Evolutionary conservation across 2,113 vertebrate genomes (phyloP).

Genomic region (Lontra canadensis): DNA sequence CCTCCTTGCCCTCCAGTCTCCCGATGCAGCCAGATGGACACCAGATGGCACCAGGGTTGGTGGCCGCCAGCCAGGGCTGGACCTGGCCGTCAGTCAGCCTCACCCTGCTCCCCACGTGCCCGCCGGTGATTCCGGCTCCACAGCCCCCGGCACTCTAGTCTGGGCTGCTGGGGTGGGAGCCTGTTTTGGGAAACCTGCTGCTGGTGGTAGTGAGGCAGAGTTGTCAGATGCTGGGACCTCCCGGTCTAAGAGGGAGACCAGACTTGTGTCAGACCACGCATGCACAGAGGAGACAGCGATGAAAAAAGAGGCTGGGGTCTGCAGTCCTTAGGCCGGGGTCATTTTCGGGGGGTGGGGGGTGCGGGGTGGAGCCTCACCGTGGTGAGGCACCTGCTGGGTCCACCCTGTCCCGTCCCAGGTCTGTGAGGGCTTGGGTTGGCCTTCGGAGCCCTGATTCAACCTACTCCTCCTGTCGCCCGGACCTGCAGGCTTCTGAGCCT

Average conservation of each 20-base stretch:
- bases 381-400: no score
- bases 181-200: background rate
- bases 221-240: fast-evolving
- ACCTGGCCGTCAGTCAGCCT: background rate
- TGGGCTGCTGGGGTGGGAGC: fast-evolving
- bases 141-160: background rate
- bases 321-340: fast-evolving
- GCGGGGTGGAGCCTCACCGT: background rate
- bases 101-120: background rate
- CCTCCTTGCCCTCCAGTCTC: background rate
- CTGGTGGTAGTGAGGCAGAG: background rate
- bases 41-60: conserved; percentile 32
- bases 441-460: fast-evolving
- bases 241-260: background rate
- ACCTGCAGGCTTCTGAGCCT: background rate
- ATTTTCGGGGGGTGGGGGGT: background rate
- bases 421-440: background rate
- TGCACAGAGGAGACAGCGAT: fast-evolving
- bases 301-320: background rate
- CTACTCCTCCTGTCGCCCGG: background rate
- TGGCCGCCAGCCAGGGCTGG: background rate
- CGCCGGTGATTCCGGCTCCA: fast-evolving
- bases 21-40: conserved; percentile 56
- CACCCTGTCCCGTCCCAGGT: background rate
- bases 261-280: fast-evolving